These are phyloP conservation scores for Euglossa dilemma DNA, from an alignment of 1,140 invertebrate genomes.

Conservation along the genomic window DNA sequence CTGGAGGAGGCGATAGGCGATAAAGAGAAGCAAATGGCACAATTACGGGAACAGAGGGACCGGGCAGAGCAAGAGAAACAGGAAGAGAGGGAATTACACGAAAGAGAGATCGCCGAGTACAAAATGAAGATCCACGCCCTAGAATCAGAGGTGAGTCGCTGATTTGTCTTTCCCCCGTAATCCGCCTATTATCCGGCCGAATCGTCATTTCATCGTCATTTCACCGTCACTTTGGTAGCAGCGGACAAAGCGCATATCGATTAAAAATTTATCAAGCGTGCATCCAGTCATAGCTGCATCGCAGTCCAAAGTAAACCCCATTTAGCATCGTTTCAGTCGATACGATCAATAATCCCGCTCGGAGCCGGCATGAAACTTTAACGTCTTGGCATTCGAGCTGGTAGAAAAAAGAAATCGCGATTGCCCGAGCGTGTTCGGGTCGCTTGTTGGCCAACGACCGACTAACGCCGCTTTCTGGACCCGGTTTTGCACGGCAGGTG, in stretches of 20 bases:
- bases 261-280: neutral
- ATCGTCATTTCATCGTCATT: neutral
- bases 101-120: conserved; percentile 96
- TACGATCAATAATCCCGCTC: neutral
- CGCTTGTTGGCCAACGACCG: neutral
- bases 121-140: conserved; percentile 96
- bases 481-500: conserved; percentile 79
- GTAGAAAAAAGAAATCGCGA: neutral
- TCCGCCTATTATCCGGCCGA: neutral
- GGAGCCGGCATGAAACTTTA: neutral
- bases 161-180: neutral
- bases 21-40: conserved; percentile 97
- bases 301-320: neutral
- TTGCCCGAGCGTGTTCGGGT: neutral
- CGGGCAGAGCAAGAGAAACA: conserved; percentile 97
- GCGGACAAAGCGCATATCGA: no score
- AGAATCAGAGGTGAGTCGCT: conserved; percentile 88
- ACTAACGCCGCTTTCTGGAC: neutral
- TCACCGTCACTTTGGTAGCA: no score
- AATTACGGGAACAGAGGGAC: conserved; percentile 95
- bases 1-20: conserved; percentile 98
- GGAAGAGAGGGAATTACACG: conserved; percentile 96
- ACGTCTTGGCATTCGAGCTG: neutral
- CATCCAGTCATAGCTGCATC: no score
- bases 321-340: conserved; percentile 6